A percentile compares a stretch with the other conserved stretches of the same genome.
These are phyloP conservation scores for Drosophila mimetica DNA, from an alignment of 2,888 invertebrate genomes.

Conservation along the genomic window DNA sequence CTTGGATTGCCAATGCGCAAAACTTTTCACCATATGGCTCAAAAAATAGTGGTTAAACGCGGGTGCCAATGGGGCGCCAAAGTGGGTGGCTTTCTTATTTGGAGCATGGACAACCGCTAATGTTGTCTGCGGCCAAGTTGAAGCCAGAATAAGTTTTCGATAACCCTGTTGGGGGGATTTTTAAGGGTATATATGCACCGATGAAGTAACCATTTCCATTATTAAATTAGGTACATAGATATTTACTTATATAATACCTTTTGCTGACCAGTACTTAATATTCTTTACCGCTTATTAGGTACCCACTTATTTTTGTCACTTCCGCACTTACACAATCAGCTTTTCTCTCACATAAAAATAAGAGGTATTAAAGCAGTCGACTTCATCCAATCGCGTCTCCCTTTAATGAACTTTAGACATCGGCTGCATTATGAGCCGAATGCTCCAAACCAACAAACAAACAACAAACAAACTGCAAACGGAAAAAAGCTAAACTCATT, in stretches of 20 bases:
- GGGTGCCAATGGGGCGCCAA: background rate
- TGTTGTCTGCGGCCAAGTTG: slow-evolving; percentile 43
- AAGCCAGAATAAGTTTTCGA: slow-evolving; percentile 13
- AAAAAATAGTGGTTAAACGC: slow-evolving; percentile 6
- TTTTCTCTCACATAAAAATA: background rate
- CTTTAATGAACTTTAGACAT: slow-evolving; percentile 44
- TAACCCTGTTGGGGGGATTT: background rate
- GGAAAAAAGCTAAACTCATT: slow-evolving; percentile 70
- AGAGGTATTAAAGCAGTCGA: background rate
- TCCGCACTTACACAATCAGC: too few relatives aligned
- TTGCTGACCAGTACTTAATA: too few relatives aligned
- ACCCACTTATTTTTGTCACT: too few relatives aligned
- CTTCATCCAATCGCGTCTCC: background rate
- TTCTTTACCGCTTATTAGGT: background rate
- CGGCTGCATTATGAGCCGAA: slow-evolving; percentile 36
- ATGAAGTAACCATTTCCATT: too few relatives aligned
- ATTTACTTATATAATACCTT: too few relatives aligned
- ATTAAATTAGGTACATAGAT: too few relatives aligned
- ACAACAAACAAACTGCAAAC: slow-evolving; percentile 37
- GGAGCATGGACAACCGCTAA: slow-evolving; percentile 43
- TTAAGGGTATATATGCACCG: background rate
- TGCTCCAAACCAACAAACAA: slow-evolving; percentile 6
- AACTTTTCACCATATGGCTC: slow-evolving; percentile 24
- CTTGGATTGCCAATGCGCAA: slow-evolving; percentile 17
- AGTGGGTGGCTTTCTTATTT: slow-evolving; percentile 6